These are phyloP conservation scores for Eptatretus atami DNA, from an alignment of 2,797 vertebrate species.

Conservation along the genomic window DNA sequence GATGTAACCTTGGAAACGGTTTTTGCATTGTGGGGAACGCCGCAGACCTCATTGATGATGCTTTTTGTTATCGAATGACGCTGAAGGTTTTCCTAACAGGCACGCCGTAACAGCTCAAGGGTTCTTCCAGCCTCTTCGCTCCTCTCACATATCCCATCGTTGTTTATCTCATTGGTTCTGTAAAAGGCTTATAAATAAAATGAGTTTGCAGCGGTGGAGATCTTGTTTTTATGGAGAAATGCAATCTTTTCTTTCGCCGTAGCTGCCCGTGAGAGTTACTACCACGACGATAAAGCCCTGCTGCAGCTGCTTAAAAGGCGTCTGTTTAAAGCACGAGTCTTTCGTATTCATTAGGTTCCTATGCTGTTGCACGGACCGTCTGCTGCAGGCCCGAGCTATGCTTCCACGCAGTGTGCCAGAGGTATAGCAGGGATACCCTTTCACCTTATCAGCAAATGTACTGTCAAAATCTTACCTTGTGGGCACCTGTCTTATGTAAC, in stretches of 20 bases:
- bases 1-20: slow-evolving; percentile 86
- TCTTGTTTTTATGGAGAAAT: background rate
- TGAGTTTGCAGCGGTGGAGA: too few relatives aligned
- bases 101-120: slow-evolving; percentile 14
- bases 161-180: too few relatives aligned
- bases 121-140: background rate
- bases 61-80: slow-evolving; percentile 36
- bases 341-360: too few relatives aligned
- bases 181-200: too few relatives aligned
- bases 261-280: slow-evolving; percentile 28
- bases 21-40: slow-evolving; percentile 39
- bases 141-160: background rate
- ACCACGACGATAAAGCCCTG: slow-evolving; percentile 29
- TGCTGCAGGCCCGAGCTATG: slow-evolving; percentile 40
- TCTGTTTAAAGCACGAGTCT: slow-evolving; percentile 42
- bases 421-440: slow-evolving; percentile 16
- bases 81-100: slow-evolving; percentile 24
- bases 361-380: slow-evolving; percentile 27
- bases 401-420: slow-evolving; percentile 36
- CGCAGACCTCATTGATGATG: slow-evolving; percentile 35
- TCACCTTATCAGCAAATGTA: background rate
- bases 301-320: slow-evolving; percentile 46
- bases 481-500: too few relatives aligned
- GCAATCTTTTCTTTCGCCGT: slow-evolving; percentile 9
- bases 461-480: too few relatives aligned